Evolutionary conservation across 2,888 invertebrate genomes (phyloP).

Genomic region (Drosophila limbata): DNA sequence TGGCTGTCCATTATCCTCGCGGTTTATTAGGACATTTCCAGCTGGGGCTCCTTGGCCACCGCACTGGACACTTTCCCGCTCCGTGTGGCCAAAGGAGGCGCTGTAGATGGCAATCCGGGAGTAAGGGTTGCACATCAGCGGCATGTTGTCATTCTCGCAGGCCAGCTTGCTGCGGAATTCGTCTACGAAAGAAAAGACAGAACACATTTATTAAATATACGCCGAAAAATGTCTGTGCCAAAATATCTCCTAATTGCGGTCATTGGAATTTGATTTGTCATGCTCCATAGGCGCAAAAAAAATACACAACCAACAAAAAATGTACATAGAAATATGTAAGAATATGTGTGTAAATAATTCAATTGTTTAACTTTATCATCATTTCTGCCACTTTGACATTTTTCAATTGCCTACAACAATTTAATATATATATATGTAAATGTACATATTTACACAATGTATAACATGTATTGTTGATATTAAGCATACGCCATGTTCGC

Average conservation of each 20-base stretch:
- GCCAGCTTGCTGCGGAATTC: conserved; percentile 97
- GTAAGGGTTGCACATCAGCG: conserved; percentile 94
- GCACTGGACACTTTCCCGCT: conserved; percentile 94
- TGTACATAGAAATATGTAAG: background rate
- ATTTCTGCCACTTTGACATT: conserved; percentile 3
- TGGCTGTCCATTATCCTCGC: conserved; percentile 72
- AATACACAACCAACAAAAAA: conserved; percentile 15
- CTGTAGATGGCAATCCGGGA: conserved; percentile 96
- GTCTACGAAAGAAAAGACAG: conserved; percentile 87
- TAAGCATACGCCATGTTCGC: conserved; percentile 20
- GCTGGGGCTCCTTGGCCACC: conserved; percentile 86
- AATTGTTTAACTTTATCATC: conserved; percentile 1
- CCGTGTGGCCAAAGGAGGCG: conserved; percentile 95
- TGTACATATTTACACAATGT: conserved; percentile 12
- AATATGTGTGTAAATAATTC: conserved; percentile 1
- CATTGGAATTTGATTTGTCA: conserved; percentile 44
- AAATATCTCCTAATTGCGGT: conserved; percentile 42
- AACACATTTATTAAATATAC: conserved; percentile 32
- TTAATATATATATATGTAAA: conserved; percentile 6
- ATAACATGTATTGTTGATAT: conserved; percentile 23
- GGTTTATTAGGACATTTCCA: conserved; percentile 67
- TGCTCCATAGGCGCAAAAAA: background rate
- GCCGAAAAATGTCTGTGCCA: conserved; percentile 15
- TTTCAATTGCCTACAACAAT: conserved; percentile 8
- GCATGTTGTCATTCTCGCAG: conserved; percentile 95